phyloP scores from a whole-genome alignment of 2,797 vertebrate genomes.

The Eospalax fontanierii region DNA sequence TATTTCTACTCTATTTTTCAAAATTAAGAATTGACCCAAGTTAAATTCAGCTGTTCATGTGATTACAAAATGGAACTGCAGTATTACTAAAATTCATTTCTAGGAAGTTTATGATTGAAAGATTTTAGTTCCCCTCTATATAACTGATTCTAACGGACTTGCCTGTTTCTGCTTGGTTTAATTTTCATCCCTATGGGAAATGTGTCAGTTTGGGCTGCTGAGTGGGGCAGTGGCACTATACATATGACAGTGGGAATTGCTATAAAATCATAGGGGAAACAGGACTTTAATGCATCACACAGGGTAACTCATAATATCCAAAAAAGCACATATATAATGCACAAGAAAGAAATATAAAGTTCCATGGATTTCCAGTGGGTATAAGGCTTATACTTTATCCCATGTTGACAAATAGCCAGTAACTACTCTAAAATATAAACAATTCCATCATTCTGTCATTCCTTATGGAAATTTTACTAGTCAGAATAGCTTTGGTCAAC shows the following conservation, averaged over 20 bases:
- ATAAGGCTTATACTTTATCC: background rate
- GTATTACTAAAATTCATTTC: slow-evolving; percentile 11
- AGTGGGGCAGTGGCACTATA: background rate
- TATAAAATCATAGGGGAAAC: background rate
- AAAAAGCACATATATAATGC: background rate
- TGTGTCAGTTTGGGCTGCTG: background rate
- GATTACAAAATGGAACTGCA: slow-evolving; percentile 17
- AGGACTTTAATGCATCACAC: background rate
- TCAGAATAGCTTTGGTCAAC: background rate
- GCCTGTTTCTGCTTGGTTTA: slow-evolving; percentile 2
- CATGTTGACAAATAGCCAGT: background rate
- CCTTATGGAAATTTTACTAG: background rate
- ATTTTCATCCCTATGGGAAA: background rate
- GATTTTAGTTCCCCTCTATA: background rate
- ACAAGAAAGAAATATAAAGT: background rate
- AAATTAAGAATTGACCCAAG: background rate
- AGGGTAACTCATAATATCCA: background rate
- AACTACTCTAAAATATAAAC: background rate
- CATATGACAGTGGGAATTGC: background rate
- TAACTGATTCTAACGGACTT: background rate
- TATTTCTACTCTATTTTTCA: slow-evolving; percentile 51
- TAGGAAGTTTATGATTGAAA: background rate
- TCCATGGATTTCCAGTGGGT: background rate
- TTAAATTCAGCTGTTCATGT: background rate
- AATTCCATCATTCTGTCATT: background rate